Conservation (phyloP, 2,888 invertebrate species). For the Mamestra brassicae region DNA sequence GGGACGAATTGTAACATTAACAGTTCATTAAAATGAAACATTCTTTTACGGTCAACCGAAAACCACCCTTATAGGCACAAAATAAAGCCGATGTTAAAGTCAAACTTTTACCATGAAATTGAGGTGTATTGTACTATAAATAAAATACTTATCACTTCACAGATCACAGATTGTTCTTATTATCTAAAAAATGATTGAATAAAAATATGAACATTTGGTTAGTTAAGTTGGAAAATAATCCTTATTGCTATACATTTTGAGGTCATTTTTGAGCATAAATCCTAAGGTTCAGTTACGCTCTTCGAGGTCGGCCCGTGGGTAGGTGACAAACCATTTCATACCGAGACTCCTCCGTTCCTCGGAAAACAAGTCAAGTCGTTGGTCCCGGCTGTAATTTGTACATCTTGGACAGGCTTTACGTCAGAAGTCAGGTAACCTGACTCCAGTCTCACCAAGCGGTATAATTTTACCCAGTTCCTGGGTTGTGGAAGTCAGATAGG, state of each 20-base stretch:
- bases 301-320: no score
- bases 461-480: no score
- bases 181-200: not conserved
- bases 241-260: not conserved
- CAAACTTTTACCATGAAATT: not conserved
- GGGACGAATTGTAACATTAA: not conserved
- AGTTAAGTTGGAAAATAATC: not conserved
- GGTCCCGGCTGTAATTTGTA: no score
- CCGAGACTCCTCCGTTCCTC: no score
- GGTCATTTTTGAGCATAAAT: not conserved
- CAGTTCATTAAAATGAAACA: not conserved
- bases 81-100: not conserved
- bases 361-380: no score
- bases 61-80: not conserved
- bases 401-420: no score
- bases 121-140: not conserved
- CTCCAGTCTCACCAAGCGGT: no score
- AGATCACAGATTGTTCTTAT: constrained; percentile 36
- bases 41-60: not conserved
- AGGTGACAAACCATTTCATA: no score
- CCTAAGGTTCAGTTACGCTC: no score
- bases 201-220: not conserved
- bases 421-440: no score
- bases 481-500: no score
- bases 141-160: constrained; percentile 22